These are phyloP conservation scores for Bujurquina vittata DNA, from an alignment of 2,113 vertebrate species.

Conservation along the genomic window DNA sequence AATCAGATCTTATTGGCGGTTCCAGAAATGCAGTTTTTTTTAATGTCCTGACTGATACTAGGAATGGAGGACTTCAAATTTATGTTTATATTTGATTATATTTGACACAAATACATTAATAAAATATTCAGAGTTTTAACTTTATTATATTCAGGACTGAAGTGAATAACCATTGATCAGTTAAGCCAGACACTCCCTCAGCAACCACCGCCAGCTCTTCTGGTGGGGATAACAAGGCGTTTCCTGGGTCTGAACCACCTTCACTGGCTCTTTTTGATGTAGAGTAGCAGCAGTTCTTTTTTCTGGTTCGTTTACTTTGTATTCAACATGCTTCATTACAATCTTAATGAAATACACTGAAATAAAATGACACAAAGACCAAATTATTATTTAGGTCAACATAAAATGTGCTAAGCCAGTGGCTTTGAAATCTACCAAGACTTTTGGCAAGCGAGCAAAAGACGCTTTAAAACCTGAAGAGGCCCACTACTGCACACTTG, in stretches of 20 bases:
- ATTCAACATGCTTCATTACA: not conserved
- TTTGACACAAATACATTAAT: not conserved
- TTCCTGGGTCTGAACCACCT: not conserved
- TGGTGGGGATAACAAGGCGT: not conserved
- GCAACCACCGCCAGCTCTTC: not conserved
- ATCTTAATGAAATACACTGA: not conserved
- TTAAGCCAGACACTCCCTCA: not conserved
- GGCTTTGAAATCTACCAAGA: not conserved
- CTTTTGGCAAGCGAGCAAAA: not conserved
- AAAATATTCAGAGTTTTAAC: not conserved
- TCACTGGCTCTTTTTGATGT: not conserved
- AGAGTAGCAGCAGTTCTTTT: not conserved
- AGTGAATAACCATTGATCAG: not conserved
- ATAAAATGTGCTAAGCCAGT: not conserved
- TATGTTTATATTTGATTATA: not conserved
- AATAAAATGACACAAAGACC: not conserved
- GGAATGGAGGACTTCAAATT: not conserved
- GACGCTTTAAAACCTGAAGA: not conserved
- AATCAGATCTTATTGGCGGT: not conserved
- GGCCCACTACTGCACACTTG: not conserved
- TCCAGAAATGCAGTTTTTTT: not conserved
- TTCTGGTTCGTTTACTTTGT: not conserved
- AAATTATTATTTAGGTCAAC: no score
- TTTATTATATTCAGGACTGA: not conserved
- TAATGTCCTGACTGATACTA: rapidly evolving